Evolutionary conservation across 2,797 vertebrate genomes (phyloP).

Genomic region (Phataginus tricuspis): DNA sequence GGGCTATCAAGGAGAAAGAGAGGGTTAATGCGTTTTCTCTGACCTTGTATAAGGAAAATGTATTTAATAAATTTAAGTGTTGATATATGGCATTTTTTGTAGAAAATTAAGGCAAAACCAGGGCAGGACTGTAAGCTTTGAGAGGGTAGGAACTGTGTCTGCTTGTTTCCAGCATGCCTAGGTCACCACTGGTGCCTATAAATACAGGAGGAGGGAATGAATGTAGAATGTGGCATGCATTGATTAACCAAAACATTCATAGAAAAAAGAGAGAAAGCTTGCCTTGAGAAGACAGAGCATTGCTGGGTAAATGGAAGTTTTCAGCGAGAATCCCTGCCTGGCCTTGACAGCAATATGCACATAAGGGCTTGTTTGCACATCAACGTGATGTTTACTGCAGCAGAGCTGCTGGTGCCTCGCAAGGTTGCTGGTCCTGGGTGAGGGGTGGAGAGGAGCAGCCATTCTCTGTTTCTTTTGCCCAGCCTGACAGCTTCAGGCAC

Average conservation of each 20-base stretch:
- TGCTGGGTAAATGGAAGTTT: too few species aligned
- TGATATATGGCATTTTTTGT: background rate
- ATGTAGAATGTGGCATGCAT: background rate
- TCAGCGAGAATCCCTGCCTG: too few species aligned
- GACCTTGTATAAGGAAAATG: background rate
- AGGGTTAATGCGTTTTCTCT: background rate
- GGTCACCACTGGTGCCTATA: background rate
- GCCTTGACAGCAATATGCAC: too few species aligned
- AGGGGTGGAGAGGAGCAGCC: too few species aligned
- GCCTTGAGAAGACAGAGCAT: background rate
- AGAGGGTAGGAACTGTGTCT: background rate
- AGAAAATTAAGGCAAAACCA: background rate
- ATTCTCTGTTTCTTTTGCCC: too few species aligned
- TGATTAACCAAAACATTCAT: background rate
- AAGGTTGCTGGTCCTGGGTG: too few species aligned
- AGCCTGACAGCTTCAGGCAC: too few species aligned
- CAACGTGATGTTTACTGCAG: too few species aligned
- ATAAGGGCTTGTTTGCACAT: too few species aligned
- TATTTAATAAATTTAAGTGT: background rate
- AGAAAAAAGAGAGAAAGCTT: background rate
- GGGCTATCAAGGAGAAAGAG: too few species aligned
- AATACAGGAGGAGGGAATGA: background rate
- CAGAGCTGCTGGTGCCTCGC: too few species aligned
- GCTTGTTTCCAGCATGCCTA: background rate
- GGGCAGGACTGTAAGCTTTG: background rate